Evolutionary conservation across 1,140 invertebrate species (phyloP).

Genomic region (Agrypnia vestita): DNA sequence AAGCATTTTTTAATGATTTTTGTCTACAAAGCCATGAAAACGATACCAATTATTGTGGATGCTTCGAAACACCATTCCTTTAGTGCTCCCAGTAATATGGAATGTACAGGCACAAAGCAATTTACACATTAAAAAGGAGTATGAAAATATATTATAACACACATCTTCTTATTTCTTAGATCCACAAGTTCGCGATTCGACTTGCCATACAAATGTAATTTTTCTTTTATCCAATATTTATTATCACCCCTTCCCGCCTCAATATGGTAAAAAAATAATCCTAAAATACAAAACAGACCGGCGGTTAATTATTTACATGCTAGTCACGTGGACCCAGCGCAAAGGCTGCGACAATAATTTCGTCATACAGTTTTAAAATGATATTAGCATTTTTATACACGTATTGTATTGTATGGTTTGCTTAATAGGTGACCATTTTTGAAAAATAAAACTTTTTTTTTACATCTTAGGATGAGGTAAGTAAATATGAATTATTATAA

Average conservation of each 20-base stretch:
- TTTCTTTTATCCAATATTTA: not conserved
- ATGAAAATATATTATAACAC: constrained; percentile 53
- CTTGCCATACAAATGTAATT: constrained; percentile 4
- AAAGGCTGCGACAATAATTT: constrained; percentile 13
- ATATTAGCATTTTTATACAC: constrained; percentile 5
- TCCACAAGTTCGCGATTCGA: not conserved
- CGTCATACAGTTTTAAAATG: not conserved
- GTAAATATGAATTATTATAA: constrained; percentile 13
- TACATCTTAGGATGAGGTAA: constrained; percentile 7
- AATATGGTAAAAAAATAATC: constrained; percentile 46
- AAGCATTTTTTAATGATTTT: constrained; percentile 18
- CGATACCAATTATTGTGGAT: not conserved
- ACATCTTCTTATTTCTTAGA: constrained; percentile 39
- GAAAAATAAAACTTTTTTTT: constrained; percentile 9
- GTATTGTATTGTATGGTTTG: constrained; percentile 13
- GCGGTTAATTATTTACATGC: constrained; percentile 29
- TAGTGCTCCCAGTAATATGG: constrained; percentile 45
- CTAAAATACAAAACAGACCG: constrained; percentile 48
- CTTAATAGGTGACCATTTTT: constrained; percentile 1
- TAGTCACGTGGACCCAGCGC: constrained; percentile 9
- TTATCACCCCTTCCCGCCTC: constrained; percentile 1
- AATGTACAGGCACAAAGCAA: constrained; percentile 54
- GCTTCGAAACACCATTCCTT: not conserved
- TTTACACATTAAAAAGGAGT: constrained; percentile 46
- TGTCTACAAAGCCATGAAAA: constrained; percentile 16